Evolutionary conservation across 2,113 vertebrate genomes (phyloP).

Genomic region (pig (Sus scrofa)): T2T-Sscrofa CM000820.6:109084001-109084500

Average conservation of each 20-base stretch:
- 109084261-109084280: not conserved
- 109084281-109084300: not conserved
- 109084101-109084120: no score
- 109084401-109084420: not conserved
- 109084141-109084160: no score
- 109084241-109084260: not conserved
- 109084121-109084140: no score
- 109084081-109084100: no score
- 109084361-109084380: not conserved
- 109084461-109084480: not conserved
- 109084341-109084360: not conserved
- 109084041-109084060: no score
- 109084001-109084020: not conserved
- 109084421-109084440: not conserved
- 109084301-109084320: not conserved
- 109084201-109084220: no score
- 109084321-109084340: not conserved
- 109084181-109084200: no score
- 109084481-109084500: not conserved
- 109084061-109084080: no score
- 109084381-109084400: not conserved
- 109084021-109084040: not conserved
- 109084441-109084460: not conserved
- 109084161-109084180: no score
- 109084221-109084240: no score